A percentile compares a stretch with the other conserved stretches of the same genome.
Conservation (phyloP, 2,113 vertebrate genomes). For the Tringa solitaria region DNA sequence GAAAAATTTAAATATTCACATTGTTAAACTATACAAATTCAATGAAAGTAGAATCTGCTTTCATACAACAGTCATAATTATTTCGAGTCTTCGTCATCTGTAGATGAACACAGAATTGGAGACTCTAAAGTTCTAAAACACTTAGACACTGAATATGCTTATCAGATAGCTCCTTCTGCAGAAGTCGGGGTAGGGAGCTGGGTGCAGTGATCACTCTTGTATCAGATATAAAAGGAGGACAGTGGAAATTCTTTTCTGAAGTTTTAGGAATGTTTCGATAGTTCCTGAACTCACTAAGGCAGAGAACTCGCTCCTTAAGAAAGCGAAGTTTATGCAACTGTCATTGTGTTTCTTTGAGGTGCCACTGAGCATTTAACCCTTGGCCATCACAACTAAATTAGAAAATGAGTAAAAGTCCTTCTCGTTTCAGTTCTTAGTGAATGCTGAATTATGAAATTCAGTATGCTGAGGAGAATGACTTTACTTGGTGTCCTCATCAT, state of each 20-base stretch:
- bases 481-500: not conserved
- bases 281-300: not conserved
- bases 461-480: not conserved
- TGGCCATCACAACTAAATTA: not conserved
- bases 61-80: not conserved
- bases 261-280: not conserved
- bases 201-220: not conserved
- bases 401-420: not conserved
- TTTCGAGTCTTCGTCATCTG: not conserved
- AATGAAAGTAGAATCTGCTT: not conserved
- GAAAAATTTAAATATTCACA: not conserved
- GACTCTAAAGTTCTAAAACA: not conserved
- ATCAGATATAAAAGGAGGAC: not conserved
- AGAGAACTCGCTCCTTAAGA: not conserved
- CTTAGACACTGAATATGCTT: not conserved
- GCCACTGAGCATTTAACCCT: not conserved
- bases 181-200: not conserved
- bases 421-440: not conserved
- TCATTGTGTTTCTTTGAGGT: not conserved
- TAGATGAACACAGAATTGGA: not conserved
- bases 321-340: not conserved
- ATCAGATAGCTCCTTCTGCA: not conserved
- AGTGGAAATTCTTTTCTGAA: not conserved
- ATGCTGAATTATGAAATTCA: not conserved
- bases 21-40: not conserved